phyloP scores from a whole-genome alignment of 2,888 invertebrate species.

The Hemicrepidius hirtus region DNA sequence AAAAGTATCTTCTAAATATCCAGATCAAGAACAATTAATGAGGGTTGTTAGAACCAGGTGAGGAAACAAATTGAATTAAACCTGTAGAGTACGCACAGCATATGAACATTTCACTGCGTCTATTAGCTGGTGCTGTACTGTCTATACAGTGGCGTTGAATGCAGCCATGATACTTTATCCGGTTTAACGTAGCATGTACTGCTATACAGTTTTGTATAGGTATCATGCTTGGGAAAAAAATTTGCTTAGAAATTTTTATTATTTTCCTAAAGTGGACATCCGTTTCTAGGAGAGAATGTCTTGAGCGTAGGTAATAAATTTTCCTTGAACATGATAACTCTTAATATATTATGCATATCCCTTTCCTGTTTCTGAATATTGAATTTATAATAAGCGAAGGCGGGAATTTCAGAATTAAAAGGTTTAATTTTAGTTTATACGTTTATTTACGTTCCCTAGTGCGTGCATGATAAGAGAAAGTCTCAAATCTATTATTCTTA shows the following conservation, averaged over 20 bases:
- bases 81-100: too few species aligned
- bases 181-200: too few species aligned
- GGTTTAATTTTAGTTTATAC: neutral
- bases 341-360: too few species aligned
- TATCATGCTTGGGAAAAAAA: too few species aligned
- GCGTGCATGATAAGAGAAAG: neutral
- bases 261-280: too few species aligned
- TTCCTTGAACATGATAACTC: neutral
- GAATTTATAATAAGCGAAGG: neutral
- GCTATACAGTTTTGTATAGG: too few species aligned
- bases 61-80: too few species aligned
- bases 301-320: neutral
- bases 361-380: neutral
- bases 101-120: too few species aligned
- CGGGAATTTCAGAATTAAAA: neutral
- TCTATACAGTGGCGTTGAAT: too few species aligned
- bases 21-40: conserved; percentile 77
- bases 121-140: too few species aligned
- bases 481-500: conserved; percentile 4
- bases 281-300: conserved; percentile 73
- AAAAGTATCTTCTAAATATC: conserved; percentile 74
- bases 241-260: too few species aligned
- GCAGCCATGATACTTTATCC: too few species aligned
- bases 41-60: conserved; percentile 83
- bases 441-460: neutral